Percentiles rank a stretch among this genome's conserved stretches.
Evolutionary conservation across 1,140 invertebrate genomes (phyloP).

Genomic region (Drosophila sulfurigaster): DNA sequence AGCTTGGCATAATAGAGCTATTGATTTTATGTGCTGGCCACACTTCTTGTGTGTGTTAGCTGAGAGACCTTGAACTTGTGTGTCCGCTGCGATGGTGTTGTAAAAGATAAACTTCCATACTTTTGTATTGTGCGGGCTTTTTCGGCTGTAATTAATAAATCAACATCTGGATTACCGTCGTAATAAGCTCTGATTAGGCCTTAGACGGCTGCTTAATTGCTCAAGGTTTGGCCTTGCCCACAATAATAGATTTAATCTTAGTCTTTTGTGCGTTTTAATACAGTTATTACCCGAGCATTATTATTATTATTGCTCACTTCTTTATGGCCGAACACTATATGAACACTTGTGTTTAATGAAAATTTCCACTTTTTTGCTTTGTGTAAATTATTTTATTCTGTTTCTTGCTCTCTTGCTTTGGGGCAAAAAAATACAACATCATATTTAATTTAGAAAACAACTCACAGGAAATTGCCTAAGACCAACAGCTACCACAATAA

Average conservation of each 20-base stretch:
- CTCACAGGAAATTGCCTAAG: too few relatives aligned
- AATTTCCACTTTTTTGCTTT: background rate
- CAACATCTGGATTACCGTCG: conserved; percentile 21
- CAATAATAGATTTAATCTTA: conserved; percentile 19
- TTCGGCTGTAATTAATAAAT: conserved; percentile 39
- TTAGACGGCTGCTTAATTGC: conserved; percentile 18
- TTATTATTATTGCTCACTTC: conserved; percentile 1
- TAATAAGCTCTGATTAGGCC: conserved; percentile 29
- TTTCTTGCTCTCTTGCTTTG: background rate
- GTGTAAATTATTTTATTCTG: background rate
- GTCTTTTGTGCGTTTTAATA: conserved; percentile 10
- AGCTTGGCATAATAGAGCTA: conserved; percentile 30
- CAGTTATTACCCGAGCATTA: background rate
- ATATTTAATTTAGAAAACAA: too few relatives aligned
- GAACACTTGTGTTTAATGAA: background rate
- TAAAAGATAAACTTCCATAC: conserved; percentile 19
- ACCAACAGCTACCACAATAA: too few relatives aligned
- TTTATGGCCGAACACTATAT: background rate
- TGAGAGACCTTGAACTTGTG: conserved; percentile 29
- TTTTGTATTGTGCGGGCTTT: conserved; percentile 12
- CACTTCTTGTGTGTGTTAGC: background rate
- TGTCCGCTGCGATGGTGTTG: conserved; percentile 5
- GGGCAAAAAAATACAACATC: background rate
- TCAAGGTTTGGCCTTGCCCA: conserved; percentile 25
- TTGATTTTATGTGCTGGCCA: conserved; percentile 23